These are phyloP conservation scores for Mormyrus hasselquistii DNA, from an alignment of 2,797 vertebrate genomes.

Conservation along the genomic window DNA sequence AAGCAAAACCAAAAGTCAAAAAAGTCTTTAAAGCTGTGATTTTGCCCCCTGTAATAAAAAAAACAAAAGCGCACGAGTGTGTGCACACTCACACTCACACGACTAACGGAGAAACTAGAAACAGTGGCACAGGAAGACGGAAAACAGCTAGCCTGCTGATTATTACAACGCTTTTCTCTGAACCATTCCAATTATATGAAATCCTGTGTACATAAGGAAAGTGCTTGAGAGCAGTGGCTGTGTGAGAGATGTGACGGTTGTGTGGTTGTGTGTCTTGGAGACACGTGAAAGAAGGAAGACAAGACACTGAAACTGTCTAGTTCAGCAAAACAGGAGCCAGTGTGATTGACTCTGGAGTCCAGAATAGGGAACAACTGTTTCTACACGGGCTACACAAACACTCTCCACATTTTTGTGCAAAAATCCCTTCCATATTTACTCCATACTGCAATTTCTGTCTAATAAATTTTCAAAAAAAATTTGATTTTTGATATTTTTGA, in stretches of 20 bases:
- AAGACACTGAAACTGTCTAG: background rate
- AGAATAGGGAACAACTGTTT: background rate
- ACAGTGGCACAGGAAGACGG: slow-evolving; percentile 70
- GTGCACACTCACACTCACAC: background rate
- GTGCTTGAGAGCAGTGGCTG: slow-evolving; percentile 54
- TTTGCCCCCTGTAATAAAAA: slow-evolving; percentile 57
- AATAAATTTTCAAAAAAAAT: background rate
- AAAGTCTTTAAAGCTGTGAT: slow-evolving; percentile 41
- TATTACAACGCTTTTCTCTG: slow-evolving; percentile 61
- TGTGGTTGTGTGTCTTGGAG: slow-evolving; percentile 43
- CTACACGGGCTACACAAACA: background rate
- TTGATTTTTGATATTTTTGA: background rate
- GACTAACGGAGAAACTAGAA: slow-evolving; percentile 62
- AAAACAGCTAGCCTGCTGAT: slow-evolving; percentile 57
- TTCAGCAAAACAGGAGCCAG: background rate
- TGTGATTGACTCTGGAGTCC: background rate
- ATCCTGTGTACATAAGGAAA: slow-evolving; percentile 76
- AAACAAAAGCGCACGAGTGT: slow-evolving; percentile 44
- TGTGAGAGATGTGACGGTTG: slow-evolving; percentile 40
- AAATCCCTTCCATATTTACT: slow-evolving; percentile 2
- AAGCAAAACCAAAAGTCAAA: slow-evolving; percentile 64
- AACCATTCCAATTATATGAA: slow-evolving; percentile 73
- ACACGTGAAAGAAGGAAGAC: slow-evolving; percentile 29
- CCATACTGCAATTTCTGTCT: background rate
- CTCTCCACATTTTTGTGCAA: background rate